Conservation (phyloP, 2,797 vertebrate genomes). For the Lophotriccus pileatus region DNA sequence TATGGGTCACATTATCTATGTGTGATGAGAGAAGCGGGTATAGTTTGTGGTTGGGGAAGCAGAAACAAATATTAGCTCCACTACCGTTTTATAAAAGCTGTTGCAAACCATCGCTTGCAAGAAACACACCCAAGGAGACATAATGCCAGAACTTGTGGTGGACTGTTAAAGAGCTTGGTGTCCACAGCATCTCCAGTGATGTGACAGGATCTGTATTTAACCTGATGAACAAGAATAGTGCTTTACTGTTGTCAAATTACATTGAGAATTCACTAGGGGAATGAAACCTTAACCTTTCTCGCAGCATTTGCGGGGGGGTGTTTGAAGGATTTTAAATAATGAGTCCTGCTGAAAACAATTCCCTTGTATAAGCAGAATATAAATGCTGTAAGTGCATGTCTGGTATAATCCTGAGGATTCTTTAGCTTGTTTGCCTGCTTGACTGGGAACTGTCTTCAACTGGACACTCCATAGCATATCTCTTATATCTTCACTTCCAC, state of each 20-base stretch:
- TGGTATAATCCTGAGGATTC: background rate
- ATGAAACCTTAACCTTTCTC: background rate
- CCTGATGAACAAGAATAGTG: background rate
- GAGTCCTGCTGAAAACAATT: conserved; percentile 23
- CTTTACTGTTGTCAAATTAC: background rate
- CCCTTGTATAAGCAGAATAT: background rate
- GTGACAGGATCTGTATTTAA: background rate
- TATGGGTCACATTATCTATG: background rate
- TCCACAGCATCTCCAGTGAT: background rate
- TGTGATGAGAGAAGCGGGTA: background rate
- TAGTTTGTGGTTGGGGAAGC: background rate
- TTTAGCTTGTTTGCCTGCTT: background rate
- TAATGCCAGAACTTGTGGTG: background rate
- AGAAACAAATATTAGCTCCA: background rate
- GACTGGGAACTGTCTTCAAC: background rate
- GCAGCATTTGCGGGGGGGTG: background rate
- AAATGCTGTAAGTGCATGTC: background rate
- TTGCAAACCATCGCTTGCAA: background rate
- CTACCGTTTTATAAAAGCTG: background rate
- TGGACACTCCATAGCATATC: background rate
- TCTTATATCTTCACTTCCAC: background rate
- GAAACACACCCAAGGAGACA: background rate
- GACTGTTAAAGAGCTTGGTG: background rate
- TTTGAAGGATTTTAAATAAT: conserved; percentile 15
- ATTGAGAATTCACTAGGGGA: background rate